Base-by-base conservation (phyloP, 2,797 vertebrate genomes). In the Acanthiza pusilla region DNA sequence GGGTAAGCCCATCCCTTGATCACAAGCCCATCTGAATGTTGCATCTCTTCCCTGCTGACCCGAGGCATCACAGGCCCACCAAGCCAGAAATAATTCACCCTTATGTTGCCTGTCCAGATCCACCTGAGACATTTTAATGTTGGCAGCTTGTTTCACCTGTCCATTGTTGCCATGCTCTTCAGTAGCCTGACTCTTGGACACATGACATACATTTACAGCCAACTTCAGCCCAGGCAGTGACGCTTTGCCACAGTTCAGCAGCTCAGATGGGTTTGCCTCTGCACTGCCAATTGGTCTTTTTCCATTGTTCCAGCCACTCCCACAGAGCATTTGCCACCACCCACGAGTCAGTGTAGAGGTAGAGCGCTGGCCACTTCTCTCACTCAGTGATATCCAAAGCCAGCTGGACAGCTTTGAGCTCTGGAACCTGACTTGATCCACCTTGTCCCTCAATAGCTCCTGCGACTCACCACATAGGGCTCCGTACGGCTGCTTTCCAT, bases 91-190 rank as follows among this genome's bases (percentile, higher is more conserved):
- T 34, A 25, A 70, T 70, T 51, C 38, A 50, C 21, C 16, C 26
- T 60, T 70, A 7, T 30, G 32, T 20, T 43, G 32, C 66, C 55
- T 60, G 30, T 30, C 38, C 36, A 29, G 48, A 27, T 48, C 11
- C 22, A 22, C n/a, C 17, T 38, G 51, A 55, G n/a, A 21, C 22
- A 45, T 21, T 78, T 66, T 55, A 66, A n/a, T 57, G 7, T 32
- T 29, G 63, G 43, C 43, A 70, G 36, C 16, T 70, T 8, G 1
- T 42, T 29, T 54, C 25, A 42, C 43, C 27, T 9, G 1, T n/a
- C 30, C 8, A 1, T 42, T 23, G 6, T 20, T 42, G 30, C 0
- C 2, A 18, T 6, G 16, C 12, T n/a, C 12, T 29, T 50, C 30
- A 60, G 65, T 16, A 80, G 19, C 34, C 34, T 19, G 7, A n/a